Evolutionary conservation across 1,140 invertebrate genomes (phyloP), one percentile per base, ranked within the genome.

Genomic region (Dendroctonus valens): DNA sequence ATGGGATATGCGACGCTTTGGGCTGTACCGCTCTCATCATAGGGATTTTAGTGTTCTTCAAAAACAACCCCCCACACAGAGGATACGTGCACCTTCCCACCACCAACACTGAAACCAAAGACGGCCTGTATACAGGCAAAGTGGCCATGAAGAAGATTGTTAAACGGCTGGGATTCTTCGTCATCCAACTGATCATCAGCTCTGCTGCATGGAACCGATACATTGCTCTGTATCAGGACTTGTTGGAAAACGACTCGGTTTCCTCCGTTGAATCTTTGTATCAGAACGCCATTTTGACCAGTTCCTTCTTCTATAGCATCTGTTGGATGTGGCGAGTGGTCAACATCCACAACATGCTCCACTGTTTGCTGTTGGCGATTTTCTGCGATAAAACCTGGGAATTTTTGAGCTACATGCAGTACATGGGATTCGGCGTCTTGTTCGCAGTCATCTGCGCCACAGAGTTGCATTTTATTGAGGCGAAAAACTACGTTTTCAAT

Each of bases 171-270:
- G 75, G 86, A 11, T 82, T 87, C 68, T 86, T 91, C 62, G 84
- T 84, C 12, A 84, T 87, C 5, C 89, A 91, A 73, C 79, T 91
- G 69, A 71, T 90, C 39, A 73, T 91, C 0, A 88, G 87, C 54
- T 91, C 89, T 6, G 79, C 86, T 65, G 85, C 86, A 4, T 93
- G 91, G 91, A 92, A 93, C 80, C 84, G 89, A 8, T 91, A 91
- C 66, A 91, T 92, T 71, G 85, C 86, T 52, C 75, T 89, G 0
- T 93, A 92, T 74, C 89, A 91, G 70, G 83, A 89, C 67, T 78
- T 91, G 61, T 72, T 92, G 8, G 90, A 92, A 73, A 81, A 83
- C 11, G 81, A 83, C 9, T 77, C 82, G 58, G 80, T 84, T n/a
- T 81, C 76, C 50, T 69, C 61, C 8, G 73, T 69, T 38, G 83